phyloP scores from a whole-genome alignment of 2,888 invertebrate genomes.

The Orthosia incerta region DNA sequence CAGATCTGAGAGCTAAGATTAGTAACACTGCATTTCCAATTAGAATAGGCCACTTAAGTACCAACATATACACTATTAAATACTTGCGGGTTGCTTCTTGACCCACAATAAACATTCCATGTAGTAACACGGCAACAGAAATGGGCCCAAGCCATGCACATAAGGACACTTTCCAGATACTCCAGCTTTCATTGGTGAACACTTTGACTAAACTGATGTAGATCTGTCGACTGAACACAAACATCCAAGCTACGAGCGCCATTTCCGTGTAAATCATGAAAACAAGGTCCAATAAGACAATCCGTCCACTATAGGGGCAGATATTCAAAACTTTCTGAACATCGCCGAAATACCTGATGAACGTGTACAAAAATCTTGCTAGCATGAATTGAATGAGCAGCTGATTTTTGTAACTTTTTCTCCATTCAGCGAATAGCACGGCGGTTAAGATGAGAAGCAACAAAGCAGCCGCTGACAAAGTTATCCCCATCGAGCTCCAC shows the following conservation, averaged over 20 bases:
- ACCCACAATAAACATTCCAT: slow-evolving; percentile 55
- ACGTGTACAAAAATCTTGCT: slow-evolving; percentile 79
- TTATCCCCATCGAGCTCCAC: slow-evolving; percentile 77
- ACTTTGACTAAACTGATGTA: slow-evolving; percentile 82
- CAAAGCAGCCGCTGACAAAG: slow-evolving; percentile 75
- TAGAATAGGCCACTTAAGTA: slow-evolving; percentile 83
- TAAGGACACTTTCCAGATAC: slow-evolving; percentile 75
- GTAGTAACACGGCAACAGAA: slow-evolving; percentile 64
- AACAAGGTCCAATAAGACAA: slow-evolving; percentile 67
- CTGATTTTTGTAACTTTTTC: slow-evolving; percentile 82
- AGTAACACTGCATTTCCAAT: slow-evolving; percentile 78
- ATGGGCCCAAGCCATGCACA: slow-evolving; percentile 77
- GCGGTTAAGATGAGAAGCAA: slow-evolving; percentile 79
- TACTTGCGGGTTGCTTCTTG: slow-evolving; percentile 50
- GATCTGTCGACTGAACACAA: slow-evolving; percentile 82
- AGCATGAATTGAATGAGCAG: slow-evolving; percentile 84
- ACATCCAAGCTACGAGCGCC: slow-evolving; percentile 83
- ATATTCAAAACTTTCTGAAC: slow-evolving; percentile 65
- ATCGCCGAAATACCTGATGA: slow-evolving; percentile 77
- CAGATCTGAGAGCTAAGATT: slow-evolving; percentile 75
- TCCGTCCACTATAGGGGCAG: slow-evolving; percentile 35
- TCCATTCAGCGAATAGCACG: slow-evolving; percentile 81
- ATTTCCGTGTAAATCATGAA: slow-evolving; percentile 79
- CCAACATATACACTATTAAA: slow-evolving; percentile 71
- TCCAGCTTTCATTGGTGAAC: slow-evolving; percentile 68